phyloP scores from a whole-genome alignment of 2,113 vertebrate genomes.

The Raja brachyura region DNA sequence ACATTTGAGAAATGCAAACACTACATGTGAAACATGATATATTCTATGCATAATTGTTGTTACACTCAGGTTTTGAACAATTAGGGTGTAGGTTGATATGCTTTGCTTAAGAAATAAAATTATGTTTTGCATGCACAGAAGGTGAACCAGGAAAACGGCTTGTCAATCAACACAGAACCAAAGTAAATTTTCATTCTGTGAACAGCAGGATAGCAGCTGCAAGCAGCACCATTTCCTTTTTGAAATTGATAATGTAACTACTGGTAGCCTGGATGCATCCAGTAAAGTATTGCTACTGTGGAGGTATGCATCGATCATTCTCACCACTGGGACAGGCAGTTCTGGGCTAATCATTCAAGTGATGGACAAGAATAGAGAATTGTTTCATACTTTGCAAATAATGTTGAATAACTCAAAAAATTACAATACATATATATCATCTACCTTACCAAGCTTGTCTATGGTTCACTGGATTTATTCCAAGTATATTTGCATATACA shows the following conservation, averaged over 20 bases:
- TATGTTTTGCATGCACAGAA: background rate
- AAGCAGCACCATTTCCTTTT: conserved; percentile 14
- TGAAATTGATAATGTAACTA: background rate
- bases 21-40: background rate
- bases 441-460: background rate
- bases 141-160: background rate
- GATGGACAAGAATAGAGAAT: background rate
- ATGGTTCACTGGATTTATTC: background rate
- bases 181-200: background rate
- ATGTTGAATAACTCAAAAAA: background rate
- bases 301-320: conserved; percentile 7
- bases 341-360: background rate
- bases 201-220: background rate
- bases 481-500: background rate
- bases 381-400: background rate
- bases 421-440: background rate
- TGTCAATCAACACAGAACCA: background rate
- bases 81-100: background rate
- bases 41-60: background rate
- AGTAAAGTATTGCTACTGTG: background rate
- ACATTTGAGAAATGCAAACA: background rate
- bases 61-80: background rate
- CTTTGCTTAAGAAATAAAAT: background rate
- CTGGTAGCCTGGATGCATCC: conserved; percentile 11
- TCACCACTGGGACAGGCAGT: background rate